Conservation (phyloP, 2,888 invertebrate species). For the Hydraecia micacea region DNA sequence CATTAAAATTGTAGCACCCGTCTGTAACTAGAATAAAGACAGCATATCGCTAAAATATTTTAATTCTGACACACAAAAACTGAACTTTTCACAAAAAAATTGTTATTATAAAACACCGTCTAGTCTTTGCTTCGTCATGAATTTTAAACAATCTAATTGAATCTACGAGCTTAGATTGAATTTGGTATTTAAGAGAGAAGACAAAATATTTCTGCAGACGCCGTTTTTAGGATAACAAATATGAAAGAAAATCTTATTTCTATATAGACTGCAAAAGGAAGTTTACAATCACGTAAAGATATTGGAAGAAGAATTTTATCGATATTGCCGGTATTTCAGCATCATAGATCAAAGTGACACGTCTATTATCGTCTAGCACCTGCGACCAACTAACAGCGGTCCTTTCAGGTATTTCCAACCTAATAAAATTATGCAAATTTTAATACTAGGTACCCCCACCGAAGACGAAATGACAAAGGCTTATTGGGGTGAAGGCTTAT, state of each 20-base stretch:
- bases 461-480: constrained; percentile 63
- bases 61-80: constrained; percentile 28
- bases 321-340: constrained; percentile 19
- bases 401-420: constrained; percentile 44
- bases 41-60: constrained; percentile 42
- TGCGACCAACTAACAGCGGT: constrained; percentile 56
- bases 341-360: constrained; percentile 47
- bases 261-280: constrained; percentile 6
- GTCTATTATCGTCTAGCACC: constrained; percentile 58
- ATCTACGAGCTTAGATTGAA: constrained; percentile 41
- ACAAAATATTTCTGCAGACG: constrained; percentile 25
- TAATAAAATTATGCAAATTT: constrained; percentile 76
- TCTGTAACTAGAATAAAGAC: constrained; percentile 34
- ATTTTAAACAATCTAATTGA: constrained; percentile 58
- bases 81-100: constrained; percentile 20
- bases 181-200: constrained; percentile 34
- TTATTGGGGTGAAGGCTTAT: constrained; percentile 55
- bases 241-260: constrained; percentile 2
- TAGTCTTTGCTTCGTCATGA: constrained; percentile 31
- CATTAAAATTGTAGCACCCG: constrained; percentile 57
- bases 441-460: constrained; percentile 70
- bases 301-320: constrained; percentile 12
- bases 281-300: constrained; percentile 15
- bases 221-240: constrained; percentile 13
- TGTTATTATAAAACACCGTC: constrained; percentile 19